Conservation (phyloP, 2,888 invertebrate genomes). For the Sinopyrophorus schimmeli region DNA sequence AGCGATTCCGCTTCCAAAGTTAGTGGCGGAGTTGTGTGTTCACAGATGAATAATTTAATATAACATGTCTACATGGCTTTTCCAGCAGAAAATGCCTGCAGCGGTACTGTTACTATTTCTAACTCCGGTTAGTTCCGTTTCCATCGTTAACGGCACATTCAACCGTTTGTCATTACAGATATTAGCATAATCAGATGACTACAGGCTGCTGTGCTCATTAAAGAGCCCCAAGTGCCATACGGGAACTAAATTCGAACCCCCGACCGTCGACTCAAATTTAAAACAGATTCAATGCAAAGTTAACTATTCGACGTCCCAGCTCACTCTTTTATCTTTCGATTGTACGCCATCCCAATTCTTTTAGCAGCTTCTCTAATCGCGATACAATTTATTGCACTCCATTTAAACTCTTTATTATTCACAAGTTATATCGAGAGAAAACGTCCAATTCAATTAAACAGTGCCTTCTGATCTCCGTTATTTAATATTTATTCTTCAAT, state of each 20-base stretch:
- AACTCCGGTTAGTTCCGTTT: conserved; percentile 30
- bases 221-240: conserved; percentile 21
- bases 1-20: conserved; percentile 14
- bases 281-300: conserved; percentile 11
- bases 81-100: conserved; percentile 18
- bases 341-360: conserved; percentile 8
- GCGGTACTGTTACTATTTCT: conserved; percentile 24
- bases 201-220: conserved; percentile 27
- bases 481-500: too few species aligned
- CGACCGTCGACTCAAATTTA: conserved; percentile 16
- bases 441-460: too few species aligned
- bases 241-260: conserved; percentile 17
- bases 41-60: conserved; percentile 30
- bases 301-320: conserved; percentile 15
- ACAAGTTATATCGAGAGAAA: too few species aligned
- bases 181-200: conserved; percentile 33
- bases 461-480: too few species aligned
- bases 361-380: conserved; percentile 1
- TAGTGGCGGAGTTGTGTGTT: conserved; percentile 15
- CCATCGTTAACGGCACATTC: conserved; percentile 30
- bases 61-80: conserved; percentile 27
- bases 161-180: conserved; percentile 30
- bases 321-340: conserved; percentile 18
- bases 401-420: too few species aligned
- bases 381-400: too few species aligned